Evolutionary conservation across 2,797 vertebrate species (phyloP).

Genomic region (Molossus molossus): DNA sequence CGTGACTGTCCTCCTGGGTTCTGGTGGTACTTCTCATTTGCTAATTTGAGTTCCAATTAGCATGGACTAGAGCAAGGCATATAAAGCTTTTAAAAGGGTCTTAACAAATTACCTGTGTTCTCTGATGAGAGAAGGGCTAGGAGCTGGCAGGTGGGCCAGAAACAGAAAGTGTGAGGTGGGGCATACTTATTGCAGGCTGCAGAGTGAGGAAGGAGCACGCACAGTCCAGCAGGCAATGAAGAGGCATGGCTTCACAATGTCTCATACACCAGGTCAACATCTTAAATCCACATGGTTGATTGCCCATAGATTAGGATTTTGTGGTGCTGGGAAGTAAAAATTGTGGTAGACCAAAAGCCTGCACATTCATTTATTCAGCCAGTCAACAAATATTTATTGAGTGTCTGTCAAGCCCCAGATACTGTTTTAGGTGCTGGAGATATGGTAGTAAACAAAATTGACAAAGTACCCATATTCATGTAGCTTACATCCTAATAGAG

Average conservation of each 20-base stretch:
- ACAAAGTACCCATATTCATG: not conserved
- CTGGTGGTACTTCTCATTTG: conserved; percentile 15
- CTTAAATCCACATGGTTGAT: not conserved
- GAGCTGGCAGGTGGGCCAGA: not conserved
- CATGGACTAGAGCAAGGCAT: not conserved
- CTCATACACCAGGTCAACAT: not conserved
- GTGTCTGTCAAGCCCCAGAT: not conserved
- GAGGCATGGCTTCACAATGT: not conserved
- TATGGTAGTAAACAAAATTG: not conserved
- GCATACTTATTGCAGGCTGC: not conserved
- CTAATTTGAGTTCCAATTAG: conserved; percentile 40
- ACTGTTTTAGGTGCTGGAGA: not conserved
- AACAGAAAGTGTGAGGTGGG: not conserved
- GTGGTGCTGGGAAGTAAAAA: conserved; percentile 16
- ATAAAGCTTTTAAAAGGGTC: not conserved
- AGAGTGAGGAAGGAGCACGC: not conserved
- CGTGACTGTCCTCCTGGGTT: not conserved
- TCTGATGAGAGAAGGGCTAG: not conserved
- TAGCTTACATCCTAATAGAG: not conserved
- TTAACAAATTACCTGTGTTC: not conserved
- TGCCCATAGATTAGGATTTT: conserved; percentile 34
- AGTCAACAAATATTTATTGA: not conserved
- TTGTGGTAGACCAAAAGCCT: not conserved
- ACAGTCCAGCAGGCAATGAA: not conserved
- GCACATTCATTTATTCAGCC: not conserved